phyloP scores from a whole-genome alignment of 2,888 invertebrate species.

The Meteorus colon region DNA sequence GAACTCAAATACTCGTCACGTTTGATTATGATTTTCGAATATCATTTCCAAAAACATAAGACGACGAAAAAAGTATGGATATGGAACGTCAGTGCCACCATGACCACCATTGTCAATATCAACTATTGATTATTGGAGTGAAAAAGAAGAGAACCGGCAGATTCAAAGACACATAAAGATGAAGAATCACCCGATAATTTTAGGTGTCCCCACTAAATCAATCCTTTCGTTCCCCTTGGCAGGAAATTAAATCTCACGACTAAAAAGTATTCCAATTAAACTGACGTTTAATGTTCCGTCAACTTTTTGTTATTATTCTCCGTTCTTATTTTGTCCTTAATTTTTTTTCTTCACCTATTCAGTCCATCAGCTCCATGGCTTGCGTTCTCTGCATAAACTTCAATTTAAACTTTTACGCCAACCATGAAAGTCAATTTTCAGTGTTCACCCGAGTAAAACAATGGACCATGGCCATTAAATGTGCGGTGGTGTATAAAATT shows the following conservation, averaged over 20 bases:
- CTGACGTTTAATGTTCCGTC: constrained; percentile 8
- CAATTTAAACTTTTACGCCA: constrained; percentile 32
- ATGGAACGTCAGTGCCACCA: not conserved
- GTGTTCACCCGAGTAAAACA: constrained; percentile 10
- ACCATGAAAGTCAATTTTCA: constrained; percentile 20
- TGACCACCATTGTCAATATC: not conserved
- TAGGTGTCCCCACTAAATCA: constrained; percentile 38
- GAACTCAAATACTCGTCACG: not conserved
- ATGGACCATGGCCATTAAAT: constrained; percentile 1
- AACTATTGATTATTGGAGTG: not conserved
- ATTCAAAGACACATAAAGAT: constrained; percentile 17
- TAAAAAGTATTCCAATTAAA: constrained; percentile 19
- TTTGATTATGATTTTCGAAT: constrained; percentile 30
- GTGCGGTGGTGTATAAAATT: not conserved
- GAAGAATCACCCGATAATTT: constrained; percentile 36
- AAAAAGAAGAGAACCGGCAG: not conserved
- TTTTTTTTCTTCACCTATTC: not conserved
- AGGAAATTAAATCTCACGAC: constrained; percentile 30
- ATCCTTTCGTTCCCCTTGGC: constrained; percentile 28
- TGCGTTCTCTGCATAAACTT: constrained; percentile 30
- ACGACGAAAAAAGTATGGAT: not conserved
- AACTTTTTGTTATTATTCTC: not conserved
- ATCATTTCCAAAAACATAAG: constrained; percentile 30
- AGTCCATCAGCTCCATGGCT: not conserved
- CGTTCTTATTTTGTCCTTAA: too few relatives aligned